phyloP scores from a whole-genome alignment of 1,140 invertebrate genomes.

The Pissodes strobi region DNA sequence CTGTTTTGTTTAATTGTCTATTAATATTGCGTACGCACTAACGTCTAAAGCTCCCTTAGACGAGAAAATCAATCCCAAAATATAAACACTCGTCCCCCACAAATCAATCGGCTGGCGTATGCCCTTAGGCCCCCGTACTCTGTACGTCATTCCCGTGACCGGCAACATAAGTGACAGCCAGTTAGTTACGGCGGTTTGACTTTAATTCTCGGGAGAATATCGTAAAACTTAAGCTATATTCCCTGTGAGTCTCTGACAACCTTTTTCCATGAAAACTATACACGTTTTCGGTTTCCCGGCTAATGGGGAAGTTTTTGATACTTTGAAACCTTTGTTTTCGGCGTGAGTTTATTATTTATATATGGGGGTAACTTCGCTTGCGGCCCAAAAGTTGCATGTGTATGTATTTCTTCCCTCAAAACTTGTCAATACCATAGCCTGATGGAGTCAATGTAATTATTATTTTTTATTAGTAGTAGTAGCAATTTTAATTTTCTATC shows the following conservation, averaged over 20 bases:
- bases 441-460: too few species aligned
- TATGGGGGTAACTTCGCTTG: neutral
- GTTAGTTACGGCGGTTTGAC: conserved; percentile 42
- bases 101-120: conserved; percentile 29
- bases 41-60: neutral
- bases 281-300: conserved; percentile 13
- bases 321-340: conserved; percentile 5
- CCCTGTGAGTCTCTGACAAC: neutral
- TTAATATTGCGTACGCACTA: too few species aligned
- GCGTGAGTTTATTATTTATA: conserved; percentile 12
- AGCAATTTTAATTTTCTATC: too few species aligned
- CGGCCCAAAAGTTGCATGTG: neutral
- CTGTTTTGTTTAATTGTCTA: too few species aligned
- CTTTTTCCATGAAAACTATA: conserved; percentile 1
- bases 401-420: too few species aligned
- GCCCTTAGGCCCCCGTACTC: conserved; percentile 7
- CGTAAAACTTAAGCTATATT: conserved; percentile 32
- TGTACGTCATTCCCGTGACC: conserved; percentile 7
- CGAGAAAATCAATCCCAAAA: conserved; percentile 22
- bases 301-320: conserved; percentile 33
- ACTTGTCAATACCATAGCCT: too few species aligned
- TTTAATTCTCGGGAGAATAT: conserved; percentile 28
- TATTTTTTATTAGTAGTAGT: too few species aligned
- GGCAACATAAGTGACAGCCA: conserved; percentile 35
- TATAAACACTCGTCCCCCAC: conserved; percentile 14